Conservation (phyloP, 2,888 invertebrate species). For the Philereme vetulata region DNA sequence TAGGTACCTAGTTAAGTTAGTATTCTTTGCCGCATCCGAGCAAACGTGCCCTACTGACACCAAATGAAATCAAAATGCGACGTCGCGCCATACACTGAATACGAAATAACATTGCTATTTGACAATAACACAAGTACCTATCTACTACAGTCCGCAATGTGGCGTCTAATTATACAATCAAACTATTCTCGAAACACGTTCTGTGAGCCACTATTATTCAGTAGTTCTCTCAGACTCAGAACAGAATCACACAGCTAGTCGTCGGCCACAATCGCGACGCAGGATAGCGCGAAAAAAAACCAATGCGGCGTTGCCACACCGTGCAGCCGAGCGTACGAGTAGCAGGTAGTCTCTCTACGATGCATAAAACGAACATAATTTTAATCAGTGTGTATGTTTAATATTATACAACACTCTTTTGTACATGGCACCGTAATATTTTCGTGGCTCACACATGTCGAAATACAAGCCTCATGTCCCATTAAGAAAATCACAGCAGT, state of each 20-base stretch:
- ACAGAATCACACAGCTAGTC: constrained; percentile 61
- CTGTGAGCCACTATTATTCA: constrained; percentile 54
- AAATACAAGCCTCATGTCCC: constrained; percentile 68
- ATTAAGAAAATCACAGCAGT: constrained; percentile 35
- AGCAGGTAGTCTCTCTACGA: constrained; percentile 72
- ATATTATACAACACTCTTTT: constrained; percentile 70
- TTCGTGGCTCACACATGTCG: constrained; percentile 10
- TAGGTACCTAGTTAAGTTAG: too few relatives aligned
- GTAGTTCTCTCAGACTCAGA: constrained; percentile 52
- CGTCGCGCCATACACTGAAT: constrained; percentile 53
- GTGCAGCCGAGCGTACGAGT: constrained; percentile 74
- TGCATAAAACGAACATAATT: constrained; percentile 60
- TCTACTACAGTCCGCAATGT: constrained; percentile 53
- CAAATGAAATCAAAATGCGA: constrained; percentile 69
- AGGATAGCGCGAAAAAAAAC: constrained; percentile 76
- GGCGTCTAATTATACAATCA: constrained; percentile 56
- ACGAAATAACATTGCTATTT: constrained; percentile 55
- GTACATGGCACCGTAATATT: not conserved
- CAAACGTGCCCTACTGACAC: constrained; percentile 75
- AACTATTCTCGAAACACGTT: constrained; percentile 62
- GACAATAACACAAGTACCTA: constrained; percentile 42
- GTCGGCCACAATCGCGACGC: constrained; percentile 55
- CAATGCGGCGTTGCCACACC: constrained; percentile 80
- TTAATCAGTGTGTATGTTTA: constrained; percentile 51
- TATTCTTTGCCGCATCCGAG: constrained; percentile 44